Percentiles rank a stretch among this genome's conserved stretches.
Conservation (phyloP, 2,113 vertebrate genomes). For the Chiloscyllium plagiosum region DNA sequence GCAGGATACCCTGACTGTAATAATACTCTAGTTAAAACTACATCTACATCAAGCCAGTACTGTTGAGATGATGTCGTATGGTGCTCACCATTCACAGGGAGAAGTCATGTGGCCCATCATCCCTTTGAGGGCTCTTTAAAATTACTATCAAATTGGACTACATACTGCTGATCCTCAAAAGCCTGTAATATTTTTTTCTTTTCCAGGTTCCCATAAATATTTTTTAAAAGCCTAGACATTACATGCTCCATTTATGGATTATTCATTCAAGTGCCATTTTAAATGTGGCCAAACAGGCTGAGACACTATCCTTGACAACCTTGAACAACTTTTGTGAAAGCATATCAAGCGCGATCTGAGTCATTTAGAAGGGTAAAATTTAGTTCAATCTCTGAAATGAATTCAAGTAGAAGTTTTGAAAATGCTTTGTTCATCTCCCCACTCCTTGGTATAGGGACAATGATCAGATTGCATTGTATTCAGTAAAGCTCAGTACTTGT, state of each 20-base stretch:
- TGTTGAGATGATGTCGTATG: neutral
- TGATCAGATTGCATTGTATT: neutral
- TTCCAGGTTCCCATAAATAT: neutral
- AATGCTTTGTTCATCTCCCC: neutral
- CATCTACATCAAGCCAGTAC: neutral
- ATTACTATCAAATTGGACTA: neutral
- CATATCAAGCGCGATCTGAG: neutral
- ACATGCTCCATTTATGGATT: neutral
- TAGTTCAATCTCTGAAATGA: neutral
- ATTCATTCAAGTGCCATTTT: neutral
- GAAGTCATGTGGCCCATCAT: neutral
- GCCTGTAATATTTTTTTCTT: neutral
- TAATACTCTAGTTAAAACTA: neutral
- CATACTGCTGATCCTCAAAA: neutral
- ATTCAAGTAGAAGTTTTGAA: neutral
- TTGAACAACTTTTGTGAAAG: neutral
- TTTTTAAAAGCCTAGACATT: neutral
- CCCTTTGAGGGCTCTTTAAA: neutral
- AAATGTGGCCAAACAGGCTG: neutral
- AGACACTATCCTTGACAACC: neutral
- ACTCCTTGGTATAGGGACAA: neutral
- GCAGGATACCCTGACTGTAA: neutral
- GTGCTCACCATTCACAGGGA: neutral
- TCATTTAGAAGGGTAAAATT: neutral
- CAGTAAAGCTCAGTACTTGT: neutral